These are phyloP conservation scores for Osmerus eperlanus DNA, from an alignment of 2,113 vertebrate species.

Conservation along the genomic window DNA sequence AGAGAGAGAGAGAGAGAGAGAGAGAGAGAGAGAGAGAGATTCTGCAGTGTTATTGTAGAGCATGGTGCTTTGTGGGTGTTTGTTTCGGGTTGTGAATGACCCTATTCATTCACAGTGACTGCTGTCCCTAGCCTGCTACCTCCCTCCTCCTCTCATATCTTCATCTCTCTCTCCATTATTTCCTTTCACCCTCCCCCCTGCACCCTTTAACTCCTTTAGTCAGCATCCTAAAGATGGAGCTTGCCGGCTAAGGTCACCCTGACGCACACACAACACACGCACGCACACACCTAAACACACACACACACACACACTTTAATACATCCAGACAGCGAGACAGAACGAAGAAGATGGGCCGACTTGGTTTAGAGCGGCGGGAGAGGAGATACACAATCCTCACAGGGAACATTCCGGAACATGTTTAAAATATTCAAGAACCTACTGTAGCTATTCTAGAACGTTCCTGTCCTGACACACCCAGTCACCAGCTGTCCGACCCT, in stretches of 20 bases:
- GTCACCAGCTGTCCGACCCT: constrained; percentile 37
- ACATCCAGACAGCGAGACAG: neutral
- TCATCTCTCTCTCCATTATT: constrained; percentile 1
- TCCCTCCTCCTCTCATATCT: neutral
- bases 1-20: neutral
- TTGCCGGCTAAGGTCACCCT: constrained; percentile 52
- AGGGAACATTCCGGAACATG: neutral
- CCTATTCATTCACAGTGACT: constrained; percentile 36
- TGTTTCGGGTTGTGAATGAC: constrained; percentile 40
- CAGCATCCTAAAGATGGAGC: constrained; percentile 50
- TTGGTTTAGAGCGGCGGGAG: too few relatives aligned
- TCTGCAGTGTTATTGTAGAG: constrained; percentile 17
- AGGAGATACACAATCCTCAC: neutral
- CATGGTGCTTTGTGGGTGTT: constrained; percentile 15
- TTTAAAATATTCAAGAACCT: neutral
- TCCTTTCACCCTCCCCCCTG: neutral
- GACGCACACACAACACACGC: constrained; percentile 9
- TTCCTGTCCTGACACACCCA: neutral
- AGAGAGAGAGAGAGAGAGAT: neutral
- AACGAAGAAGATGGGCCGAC: too few relatives aligned
- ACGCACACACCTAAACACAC: constrained; percentile 2
- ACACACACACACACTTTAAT: neutral
- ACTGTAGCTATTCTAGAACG: neutral
- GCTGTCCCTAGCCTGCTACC: neutral
- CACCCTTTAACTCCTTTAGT: constrained; percentile 28